Conservation (phyloP, 2,113 vertebrate genomes). For the Caretta caretta region DNA sequence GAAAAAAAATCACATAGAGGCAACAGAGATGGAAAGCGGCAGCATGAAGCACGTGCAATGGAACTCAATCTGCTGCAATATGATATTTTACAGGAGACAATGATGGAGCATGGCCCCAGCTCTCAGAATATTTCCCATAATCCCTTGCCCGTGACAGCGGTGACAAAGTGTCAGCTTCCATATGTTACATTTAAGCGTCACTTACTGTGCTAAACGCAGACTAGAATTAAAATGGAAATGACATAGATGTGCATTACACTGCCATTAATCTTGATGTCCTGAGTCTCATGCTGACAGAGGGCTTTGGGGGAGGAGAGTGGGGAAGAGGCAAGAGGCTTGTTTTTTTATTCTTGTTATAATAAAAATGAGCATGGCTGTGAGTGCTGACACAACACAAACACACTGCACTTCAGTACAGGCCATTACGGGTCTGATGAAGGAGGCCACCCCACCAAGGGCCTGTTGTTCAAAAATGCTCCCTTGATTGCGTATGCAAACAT, state of each 20-base stretch:
- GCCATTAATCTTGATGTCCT: constrained; percentile 64
- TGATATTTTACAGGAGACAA: constrained; percentile 61
- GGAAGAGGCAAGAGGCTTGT: background rate
- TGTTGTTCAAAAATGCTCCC: background rate
- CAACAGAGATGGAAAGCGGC: constrained; percentile 15
- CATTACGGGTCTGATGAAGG: background rate
- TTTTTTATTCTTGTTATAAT: background rate
- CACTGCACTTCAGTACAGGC: background rate
- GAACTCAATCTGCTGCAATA: constrained; percentile 55
- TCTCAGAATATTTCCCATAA: constrained; percentile 46
- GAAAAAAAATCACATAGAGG: background rate
- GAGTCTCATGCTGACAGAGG: constrained; percentile 48
- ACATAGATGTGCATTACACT: constrained; percentile 64
- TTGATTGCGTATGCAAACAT: background rate
- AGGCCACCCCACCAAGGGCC: background rate
- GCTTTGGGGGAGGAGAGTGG: background rate
- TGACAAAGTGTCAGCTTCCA: constrained; percentile 65
- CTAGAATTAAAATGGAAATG: constrained; percentile 73
- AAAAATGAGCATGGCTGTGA: background rate
- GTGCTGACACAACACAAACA: background rate
- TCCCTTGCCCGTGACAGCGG: constrained; percentile 24
- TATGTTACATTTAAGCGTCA: constrained; percentile 63
- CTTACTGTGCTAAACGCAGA: constrained; percentile 49
- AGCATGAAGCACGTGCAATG: constrained; percentile 32
- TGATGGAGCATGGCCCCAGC: constrained; percentile 10